Base-by-base conservation (phyloP, 2,888 invertebrate species). In the Cerastis rubricosa region DNA sequence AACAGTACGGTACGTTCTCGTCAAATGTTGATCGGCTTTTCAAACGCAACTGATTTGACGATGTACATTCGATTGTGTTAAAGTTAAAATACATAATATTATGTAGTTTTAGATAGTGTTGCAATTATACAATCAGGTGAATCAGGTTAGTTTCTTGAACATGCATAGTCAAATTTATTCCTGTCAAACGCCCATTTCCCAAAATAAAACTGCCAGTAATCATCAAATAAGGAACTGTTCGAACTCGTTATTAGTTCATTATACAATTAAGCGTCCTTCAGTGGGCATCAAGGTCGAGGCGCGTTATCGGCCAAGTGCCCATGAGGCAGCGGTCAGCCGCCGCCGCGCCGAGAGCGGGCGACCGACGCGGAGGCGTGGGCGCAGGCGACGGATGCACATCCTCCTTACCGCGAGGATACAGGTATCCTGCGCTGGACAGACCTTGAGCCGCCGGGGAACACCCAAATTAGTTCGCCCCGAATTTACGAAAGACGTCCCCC, bases 381-480 rank as follows among this genome's bases (percentile, higher is more conserved):
- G 47, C 81, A 89, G 88, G 22, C 89, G 93, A 88, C 95, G 95
- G 96, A 96, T 91, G 95, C 92, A 91, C 95, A 94, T 96, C 96
- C 96, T 96, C 92, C 91, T 96, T 94, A 96, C 88, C 79, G 83
- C 91, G 91, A 93, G 93, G 93, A 93, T 93, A 92, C 93, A 93
- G 93, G 93, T 93, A 94, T 95, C 94, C 94, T 92, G 92, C 90
- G 88, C 89, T 85, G 83, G 75, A 74, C 59, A 68, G 80, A 80
- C 87, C 85, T 87, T 85, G 87, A 47, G 61, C 59, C 74, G 25
- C 64, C 61, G 83, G 59, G 68, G 74, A 72, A 61, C 84, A 81
- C 80, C 83, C 75, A 76, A 85, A 85, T 76, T 78, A 74, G 63
- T 67, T 70, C 47, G 61, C 43, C 45, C 70, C 22, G 66, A 61